These are phyloP conservation scores for Drosophila melanica DNA, from an alignment of 1,140 invertebrate species.

Conservation along the genomic window DNA sequence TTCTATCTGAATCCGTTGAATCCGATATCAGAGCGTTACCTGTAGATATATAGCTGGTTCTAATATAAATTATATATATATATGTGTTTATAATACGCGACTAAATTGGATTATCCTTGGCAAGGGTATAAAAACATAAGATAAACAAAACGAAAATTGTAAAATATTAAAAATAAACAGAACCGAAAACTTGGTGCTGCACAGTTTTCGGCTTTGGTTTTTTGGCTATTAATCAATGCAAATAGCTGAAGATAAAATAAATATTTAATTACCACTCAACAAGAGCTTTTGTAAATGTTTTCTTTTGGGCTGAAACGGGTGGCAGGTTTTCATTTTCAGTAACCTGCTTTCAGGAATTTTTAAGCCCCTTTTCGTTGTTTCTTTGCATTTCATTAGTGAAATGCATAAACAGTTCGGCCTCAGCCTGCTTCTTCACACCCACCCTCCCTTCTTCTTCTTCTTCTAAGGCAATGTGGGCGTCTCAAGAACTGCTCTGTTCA, in stretches of 20 bases:
- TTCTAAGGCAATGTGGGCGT: slow-evolving; percentile 1
- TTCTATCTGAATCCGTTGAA: no score
- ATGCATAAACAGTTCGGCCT: slow-evolving; percentile 55
- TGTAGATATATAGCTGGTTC: no score
- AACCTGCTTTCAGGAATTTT: slow-evolving; percentile 24
- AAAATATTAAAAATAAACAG: slow-evolving; percentile 44
- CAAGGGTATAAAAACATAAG: slow-evolving; percentile 5
- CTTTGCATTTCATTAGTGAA: slow-evolving; percentile 73
- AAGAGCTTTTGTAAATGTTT: slow-evolving; percentile 45
- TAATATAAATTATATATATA: no score
- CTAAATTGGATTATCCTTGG: background rate
- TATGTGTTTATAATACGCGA: no score
- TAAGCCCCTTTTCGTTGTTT: slow-evolving; percentile 37
- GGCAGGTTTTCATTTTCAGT: slow-evolving; percentile 26
- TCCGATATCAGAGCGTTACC: no score
- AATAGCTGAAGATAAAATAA: slow-evolving; percentile 58
- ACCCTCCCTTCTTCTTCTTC: background rate
- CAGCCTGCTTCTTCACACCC: background rate
- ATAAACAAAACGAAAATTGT: slow-evolving; percentile 40
- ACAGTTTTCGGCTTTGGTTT: slow-evolving; percentile 17
- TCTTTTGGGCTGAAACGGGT: slow-evolving; percentile 10
- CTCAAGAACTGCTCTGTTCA: slow-evolving; percentile 38
- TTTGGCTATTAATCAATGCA: slow-evolving; percentile 64
- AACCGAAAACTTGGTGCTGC: slow-evolving; percentile 8
- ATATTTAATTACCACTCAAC: slow-evolving; percentile 67